phyloP scores from a whole-genome alignment of 2,113 vertebrate genomes.

The Vicugna pacos region DNA sequence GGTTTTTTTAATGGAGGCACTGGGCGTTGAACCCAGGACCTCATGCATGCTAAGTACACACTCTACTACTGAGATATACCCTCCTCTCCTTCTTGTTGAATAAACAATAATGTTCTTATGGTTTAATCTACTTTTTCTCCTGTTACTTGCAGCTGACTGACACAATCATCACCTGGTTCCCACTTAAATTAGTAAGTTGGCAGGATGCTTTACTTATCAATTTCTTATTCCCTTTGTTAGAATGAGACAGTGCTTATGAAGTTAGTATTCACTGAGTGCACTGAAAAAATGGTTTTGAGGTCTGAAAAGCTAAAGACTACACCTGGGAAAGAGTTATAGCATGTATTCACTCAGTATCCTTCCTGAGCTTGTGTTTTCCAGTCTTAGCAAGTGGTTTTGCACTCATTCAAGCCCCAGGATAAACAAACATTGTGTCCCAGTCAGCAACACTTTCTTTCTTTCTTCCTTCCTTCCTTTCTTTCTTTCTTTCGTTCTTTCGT shows the following conservation, averaged over 20 bases:
- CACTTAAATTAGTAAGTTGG: background rate
- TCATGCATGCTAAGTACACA: too few species aligned
- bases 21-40: too few species aligned
- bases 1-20: too few species aligned
- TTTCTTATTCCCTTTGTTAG: constrained; percentile 12
- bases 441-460: background rate
- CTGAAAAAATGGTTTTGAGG: background rate
- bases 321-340: background rate
- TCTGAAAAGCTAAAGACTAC: background rate
- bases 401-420: background rate
- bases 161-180: background rate
- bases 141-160: background rate
- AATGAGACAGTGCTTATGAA: background rate
- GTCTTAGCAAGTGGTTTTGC: background rate
- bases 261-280: background rate
- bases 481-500: too few species aligned
- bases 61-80: too few species aligned
- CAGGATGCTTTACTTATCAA: background rate
- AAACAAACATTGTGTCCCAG: background rate
- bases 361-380: background rate
- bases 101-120: background rate
- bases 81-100: background rate
- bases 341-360: background rate
- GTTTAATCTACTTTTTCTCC: background rate
- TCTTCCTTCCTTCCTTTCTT: too few species aligned